Evolutionary conservation across 2,888 invertebrate genomes (phyloP), one percentile per base, ranked within the genome.

Genomic region (Lasioglossum leucozonium): DNA sequence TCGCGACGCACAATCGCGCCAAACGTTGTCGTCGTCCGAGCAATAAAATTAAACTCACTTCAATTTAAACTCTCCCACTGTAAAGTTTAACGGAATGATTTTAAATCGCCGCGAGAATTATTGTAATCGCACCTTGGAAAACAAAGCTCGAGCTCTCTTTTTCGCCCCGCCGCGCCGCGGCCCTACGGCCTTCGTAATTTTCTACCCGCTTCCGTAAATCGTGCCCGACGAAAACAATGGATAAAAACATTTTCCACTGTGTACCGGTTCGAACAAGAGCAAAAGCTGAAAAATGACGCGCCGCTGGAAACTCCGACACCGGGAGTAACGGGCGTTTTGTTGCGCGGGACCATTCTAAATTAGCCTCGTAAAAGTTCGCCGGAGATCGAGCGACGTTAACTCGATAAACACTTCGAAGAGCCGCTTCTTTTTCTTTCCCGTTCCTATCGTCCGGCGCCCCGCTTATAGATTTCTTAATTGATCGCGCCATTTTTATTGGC

Each of bases 31-130:
- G 40, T 73, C 73, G 72, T 18, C 73, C 51, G 72, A 65, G 65
- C 84, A 75, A 84, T 84, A 65, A 65, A 84, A 84, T 84, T 84
- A 84, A 84, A 78, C 47, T 84, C 78, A 30, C 62, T 84, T 84
- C 84, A 65, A 84, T 84, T 77, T 74, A 71, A 71, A 77, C 69
- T 34, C 51, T 42, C 40, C 74, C 37, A 74, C 74, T 67, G 78
- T 84, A 74, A 84, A 84, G 69, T 84, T 65, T 74, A 55, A 4
- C 37, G 34, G 44, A 51, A 84, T 74, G 73, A 84, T 84, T 84
- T 78, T 84, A 78, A 84, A 84, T 74, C 74, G 77, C 71, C 84
- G 77, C 77, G 65, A 72, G 78, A 84, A 84, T 84, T 84, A 74
- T 84, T 26, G 84, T 84, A 77, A 84, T 74, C 73, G 67, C 58